Evolutionary conservation across 1,140 invertebrate genomes (phyloP), one percentile per base, ranked within the genome.

Genomic region (Drosophila ercepeae): DNA sequence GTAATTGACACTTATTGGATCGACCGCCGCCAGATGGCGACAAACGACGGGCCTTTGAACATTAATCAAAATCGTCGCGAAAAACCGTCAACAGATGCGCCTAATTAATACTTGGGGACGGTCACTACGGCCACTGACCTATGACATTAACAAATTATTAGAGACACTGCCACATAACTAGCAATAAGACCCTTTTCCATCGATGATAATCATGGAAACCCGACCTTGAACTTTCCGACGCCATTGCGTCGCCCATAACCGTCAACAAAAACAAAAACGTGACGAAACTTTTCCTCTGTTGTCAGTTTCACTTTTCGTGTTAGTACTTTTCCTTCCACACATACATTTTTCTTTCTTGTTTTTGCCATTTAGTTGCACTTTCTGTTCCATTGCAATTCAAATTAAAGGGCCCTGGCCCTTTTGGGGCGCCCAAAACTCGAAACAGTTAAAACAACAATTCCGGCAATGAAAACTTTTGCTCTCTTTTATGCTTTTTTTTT

Each of bases 221-320:
- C 32, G 71, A 72, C 79, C 79, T 84, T 83, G 79, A 83, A 83
- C 79, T 83, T 74, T 64, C 21, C 51, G 79, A 48, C 75, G 79
- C 52, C 78, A 71, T 14, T 46, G 45, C 13, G 71, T 63, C 79
- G 75, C 69, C 51, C 74, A 63, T 61, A 75, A 74, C 55, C 53
- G 59, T 61, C 59, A 64, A 11, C 49, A 53, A 74, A 27, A 74
- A 23, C 42, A 78, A 54, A 25, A 63, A 48, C 36, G 16, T 46
- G 39, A 29, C 36, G 51, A 55, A 83, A 61, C 64, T 83, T 83
- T 75, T 32, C 46, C 55, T 54, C 53, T 57, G 53, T 57, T 75
- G 79, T 84, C 79, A 78, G 70, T 84, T 83, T 83, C 79, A 75
- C 79, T 83, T 83, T 84, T 79, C 57, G 70, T 67, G 63, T 63